A percentile compares a stretch with the other conserved stretches of the same genome.
Evolutionary conservation across 2,797 vertebrate species (phyloP).

Genomic region (Carduelis carduelis): DNA sequence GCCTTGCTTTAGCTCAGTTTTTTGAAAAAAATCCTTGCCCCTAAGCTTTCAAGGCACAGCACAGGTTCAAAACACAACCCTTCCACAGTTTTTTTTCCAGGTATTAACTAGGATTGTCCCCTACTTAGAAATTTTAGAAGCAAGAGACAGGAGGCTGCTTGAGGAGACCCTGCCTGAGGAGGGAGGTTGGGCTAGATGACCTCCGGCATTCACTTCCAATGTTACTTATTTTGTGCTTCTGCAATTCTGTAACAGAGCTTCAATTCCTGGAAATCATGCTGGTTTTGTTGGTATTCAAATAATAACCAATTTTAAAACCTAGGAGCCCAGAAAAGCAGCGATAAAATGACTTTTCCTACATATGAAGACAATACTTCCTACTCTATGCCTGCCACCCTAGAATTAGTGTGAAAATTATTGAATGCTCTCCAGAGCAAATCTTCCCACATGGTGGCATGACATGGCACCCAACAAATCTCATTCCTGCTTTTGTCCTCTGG

Average conservation of each 20-base stretch:
- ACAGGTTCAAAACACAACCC: not conserved
- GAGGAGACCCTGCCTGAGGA: not conserved
- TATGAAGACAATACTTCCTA: not conserved
- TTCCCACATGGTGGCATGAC: not conserved
- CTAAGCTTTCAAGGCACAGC: not conserved
- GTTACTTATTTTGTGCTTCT: not conserved
- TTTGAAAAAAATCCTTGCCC: not conserved
- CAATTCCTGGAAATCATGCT: not conserved
- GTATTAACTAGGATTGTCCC: not conserved
- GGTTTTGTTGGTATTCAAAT: not conserved
- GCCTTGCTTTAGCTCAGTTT: not conserved
- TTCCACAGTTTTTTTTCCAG: not conserved
- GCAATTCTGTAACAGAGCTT: not conserved
- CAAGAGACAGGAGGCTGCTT: not conserved
- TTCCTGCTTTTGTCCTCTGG: not conserved
- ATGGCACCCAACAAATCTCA: not conserved
- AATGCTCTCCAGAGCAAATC: not conserved
- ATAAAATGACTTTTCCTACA: not conserved
- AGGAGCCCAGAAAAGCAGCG: not conserved
- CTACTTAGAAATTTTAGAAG: not conserved
- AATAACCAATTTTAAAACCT: not conserved
- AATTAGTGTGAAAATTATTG: not conserved
- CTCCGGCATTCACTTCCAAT: rapidly evolving
- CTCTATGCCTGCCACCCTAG: not conserved
- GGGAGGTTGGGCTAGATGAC: not conserved